Percentiles rank a stretch among this genome's conserved stretches.
These are phyloP conservation scores for Epiblema foenella DNA, from an alignment of 2,888 invertebrate genomes.

Conservation along the genomic window DNA sequence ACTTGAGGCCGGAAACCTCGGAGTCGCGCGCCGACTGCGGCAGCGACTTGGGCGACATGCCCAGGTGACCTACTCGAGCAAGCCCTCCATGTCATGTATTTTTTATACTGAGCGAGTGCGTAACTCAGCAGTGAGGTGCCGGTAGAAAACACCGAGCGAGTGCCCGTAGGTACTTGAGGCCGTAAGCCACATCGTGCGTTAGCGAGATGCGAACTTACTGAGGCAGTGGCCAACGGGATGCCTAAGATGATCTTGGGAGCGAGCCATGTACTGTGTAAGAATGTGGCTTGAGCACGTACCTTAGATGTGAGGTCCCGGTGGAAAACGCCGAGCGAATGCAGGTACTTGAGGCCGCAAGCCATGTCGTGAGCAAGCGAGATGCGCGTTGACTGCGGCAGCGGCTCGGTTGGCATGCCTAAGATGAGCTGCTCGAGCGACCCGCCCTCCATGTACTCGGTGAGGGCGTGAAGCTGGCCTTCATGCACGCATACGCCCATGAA, in stretches of 20 bases:
- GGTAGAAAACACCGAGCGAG: constrained; percentile 95
- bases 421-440: constrained; percentile 97
- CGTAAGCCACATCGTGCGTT: constrained; percentile 94
- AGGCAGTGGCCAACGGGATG: too few relatives aligned
- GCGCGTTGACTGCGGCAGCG: constrained; percentile 91
- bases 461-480: constrained; percentile 97
- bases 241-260: too few relatives aligned
- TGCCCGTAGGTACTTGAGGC: constrained; percentile 98
- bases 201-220: constrained; percentile 93
- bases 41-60: constrained; percentile 75
- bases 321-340: constrained; percentile 96
- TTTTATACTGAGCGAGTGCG: too few relatives aligned
- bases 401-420: constrained; percentile 87
- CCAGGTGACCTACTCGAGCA: too few relatives aligned
- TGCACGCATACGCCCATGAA: constrained; percentile 98
- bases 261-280: neutral
- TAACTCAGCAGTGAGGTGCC: constrained; percentile 98
- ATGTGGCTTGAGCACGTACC: constrained; percentile 76
- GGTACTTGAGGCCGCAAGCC: constrained; percentile 95
- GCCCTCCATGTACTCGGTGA: constrained; percentile 98
- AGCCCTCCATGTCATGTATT: too few relatives aligned
- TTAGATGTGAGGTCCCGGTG: constrained; percentile 98
- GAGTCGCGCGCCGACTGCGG: constrained; percentile 92
- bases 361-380: constrained; percentile 95
- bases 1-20: constrained; percentile 95